Conservation (phyloP, 2,113 vertebrate genomes). For the Hippocampus zosterae region DNA sequence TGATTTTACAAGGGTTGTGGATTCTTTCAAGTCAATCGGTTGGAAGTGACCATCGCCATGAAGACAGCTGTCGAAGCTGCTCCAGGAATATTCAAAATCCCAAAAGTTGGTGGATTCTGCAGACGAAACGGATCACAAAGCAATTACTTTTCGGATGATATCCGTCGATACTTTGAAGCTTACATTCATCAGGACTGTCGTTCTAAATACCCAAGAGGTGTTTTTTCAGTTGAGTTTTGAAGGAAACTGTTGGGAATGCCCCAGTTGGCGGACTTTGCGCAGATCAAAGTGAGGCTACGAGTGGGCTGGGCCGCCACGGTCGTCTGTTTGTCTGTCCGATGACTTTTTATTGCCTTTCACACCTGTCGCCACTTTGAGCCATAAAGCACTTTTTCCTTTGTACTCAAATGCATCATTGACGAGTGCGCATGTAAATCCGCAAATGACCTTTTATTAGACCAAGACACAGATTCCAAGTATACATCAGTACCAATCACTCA, state of each 20-base stretch:
- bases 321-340: slow-evolving; percentile 37
- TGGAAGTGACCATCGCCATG: no score
- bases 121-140: not conserved
- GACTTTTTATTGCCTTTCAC: slow-evolving; percentile 52
- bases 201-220: not conserved
- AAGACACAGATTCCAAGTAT: slow-evolving; percentile 94
- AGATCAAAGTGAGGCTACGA: slow-evolving; percentile 42
- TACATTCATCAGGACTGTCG: not conserved
- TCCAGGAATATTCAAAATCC: not conserved
- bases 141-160: not conserved
- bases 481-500: slow-evolving; percentile 87
- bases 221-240: not conserved
- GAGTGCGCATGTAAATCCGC: slow-evolving; percentile 74
- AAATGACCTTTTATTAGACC: slow-evolving; percentile 90
- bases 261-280: slow-evolving; percentile 65
- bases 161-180: no score
- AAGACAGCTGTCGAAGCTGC: not conserved
- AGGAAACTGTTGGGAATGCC: slow-evolving; percentile 44
- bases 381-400: slow-evolving; percentile 2
- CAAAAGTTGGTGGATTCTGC: no score
- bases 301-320: slow-evolving; percentile 4
- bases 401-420: not conserved
- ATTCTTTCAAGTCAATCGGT: no score
- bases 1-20: no score
- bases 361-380: slow-evolving; percentile 53